Evolutionary conservation across 1,140 invertebrate species (phyloP).

Genomic region (Drosophila tani): DNA sequence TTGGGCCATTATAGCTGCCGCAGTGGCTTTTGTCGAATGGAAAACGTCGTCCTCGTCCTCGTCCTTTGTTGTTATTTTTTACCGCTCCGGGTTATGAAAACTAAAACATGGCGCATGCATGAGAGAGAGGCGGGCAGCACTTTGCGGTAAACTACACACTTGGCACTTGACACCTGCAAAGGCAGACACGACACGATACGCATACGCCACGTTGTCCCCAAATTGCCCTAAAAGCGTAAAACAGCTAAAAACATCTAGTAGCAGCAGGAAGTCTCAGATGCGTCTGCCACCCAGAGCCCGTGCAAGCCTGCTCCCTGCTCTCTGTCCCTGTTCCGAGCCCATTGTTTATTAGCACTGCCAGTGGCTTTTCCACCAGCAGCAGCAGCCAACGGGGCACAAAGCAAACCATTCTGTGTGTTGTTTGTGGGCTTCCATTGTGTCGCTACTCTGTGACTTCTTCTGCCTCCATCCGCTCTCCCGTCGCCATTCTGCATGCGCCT

Average conservation of each 20-base stretch:
- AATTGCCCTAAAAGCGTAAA: constrained; percentile 52
- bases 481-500: constrained; percentile 44
- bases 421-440: constrained; percentile 40
- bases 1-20: constrained; percentile 51
- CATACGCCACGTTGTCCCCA: constrained; percentile 47
- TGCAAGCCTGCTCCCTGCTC: neutral
- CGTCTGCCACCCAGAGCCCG: constrained; percentile 14
- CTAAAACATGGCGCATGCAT: constrained; percentile 46
- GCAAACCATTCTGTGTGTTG: constrained; percentile 39
- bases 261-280: constrained; percentile 44
- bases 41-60: constrained; percentile 2
- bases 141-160: constrained; percentile 61
- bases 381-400: constrained; percentile 31
- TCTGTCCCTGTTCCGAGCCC: constrained; percentile 13
- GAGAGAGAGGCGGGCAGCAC: constrained; percentile 8
- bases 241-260: constrained; percentile 53
- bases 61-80: constrained; percentile 57
- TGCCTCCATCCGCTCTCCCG: neutral
- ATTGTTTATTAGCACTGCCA: constrained; percentile 50
- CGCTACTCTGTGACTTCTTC: constrained; percentile 9
- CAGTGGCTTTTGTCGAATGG: constrained; percentile 50
- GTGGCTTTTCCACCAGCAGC: constrained; percentile 20
- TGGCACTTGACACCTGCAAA: constrained; percentile 62
- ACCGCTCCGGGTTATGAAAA: constrained; percentile 55
- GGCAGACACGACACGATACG: constrained; percentile 38